Evolutionary conservation across 2,888 invertebrate genomes (phyloP), one percentile per base, ranked within the genome.

Genomic region (Macropis europaea): DNA sequence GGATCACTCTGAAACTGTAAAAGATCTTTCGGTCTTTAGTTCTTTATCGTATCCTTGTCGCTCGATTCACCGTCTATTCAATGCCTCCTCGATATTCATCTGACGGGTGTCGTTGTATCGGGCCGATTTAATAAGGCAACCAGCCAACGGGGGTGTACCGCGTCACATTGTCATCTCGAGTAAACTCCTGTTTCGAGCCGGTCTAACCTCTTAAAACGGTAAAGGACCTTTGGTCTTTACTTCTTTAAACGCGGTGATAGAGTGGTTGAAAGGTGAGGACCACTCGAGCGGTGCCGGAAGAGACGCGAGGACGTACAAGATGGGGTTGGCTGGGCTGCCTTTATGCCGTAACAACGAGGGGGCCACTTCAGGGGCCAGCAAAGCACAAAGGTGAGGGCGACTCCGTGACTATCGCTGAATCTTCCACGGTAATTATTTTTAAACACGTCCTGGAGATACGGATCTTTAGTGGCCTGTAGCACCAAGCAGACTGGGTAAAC

Each of bases 321-420:
- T 67, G 70, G 73, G 79, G 77, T 68, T 73, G 68, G 36, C 50
- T 56, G 71, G 79, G 66, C 69, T 71, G 82, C 82, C 81, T 87
- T 87, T 88, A 86, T 87, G 73, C 82, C 81, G 76, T 72, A 60
- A 69, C 67, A 77, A 78, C 61, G 82, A 84, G 87, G 75, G 61
- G n/a, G n/a, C 82, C 84, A 83, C 88, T 87, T 76, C 72, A 86
- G 76, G 60, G 73, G 69, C 71, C 77, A 78, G 79, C 74, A n/a
- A 72, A 77, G 78, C 73, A 70, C 69, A 71, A 53, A 71, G 77
- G 76, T 82, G 82, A 86, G 83, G 84, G 79, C 83, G 86, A 87
- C 87, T 89, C 85, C 89, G 89, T 89, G 89, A 89, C 89, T 89
- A 89, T 89, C 89, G 86, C 71, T 78, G 84, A 67, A 89, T 89